Evolutionary conservation across 2,888 invertebrate genomes (phyloP).

Genomic region (Lithophane socia): DNA sequence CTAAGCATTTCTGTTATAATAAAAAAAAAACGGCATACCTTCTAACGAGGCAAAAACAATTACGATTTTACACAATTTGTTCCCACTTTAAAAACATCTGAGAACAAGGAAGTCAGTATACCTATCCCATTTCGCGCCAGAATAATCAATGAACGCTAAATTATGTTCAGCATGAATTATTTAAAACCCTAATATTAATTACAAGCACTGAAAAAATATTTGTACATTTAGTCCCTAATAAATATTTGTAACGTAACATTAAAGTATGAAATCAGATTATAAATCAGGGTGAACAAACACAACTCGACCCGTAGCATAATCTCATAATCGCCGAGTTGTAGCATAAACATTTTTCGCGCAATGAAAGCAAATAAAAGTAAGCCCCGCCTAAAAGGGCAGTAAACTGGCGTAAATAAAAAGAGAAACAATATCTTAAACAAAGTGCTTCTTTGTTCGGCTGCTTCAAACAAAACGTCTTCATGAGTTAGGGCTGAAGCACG

Average conservation of each 20-base stretch:
- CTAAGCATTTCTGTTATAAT: too few relatives aligned
- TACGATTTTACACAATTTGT: background rate
- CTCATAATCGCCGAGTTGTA: conserved; percentile 49
- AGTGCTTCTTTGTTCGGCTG: conserved; percentile 61
- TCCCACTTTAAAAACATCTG: background rate
- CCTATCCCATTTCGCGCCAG: too few relatives aligned
- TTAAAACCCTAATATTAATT: conserved; percentile 13
- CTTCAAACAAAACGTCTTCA: conserved; percentile 64
- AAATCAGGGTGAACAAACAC: conserved; percentile 45
- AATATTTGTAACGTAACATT: conserved; percentile 29
- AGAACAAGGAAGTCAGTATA: background rate
- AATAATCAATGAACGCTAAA: background rate
- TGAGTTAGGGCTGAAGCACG: conserved; percentile 44
- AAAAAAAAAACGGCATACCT: too few relatives aligned
- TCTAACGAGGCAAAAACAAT: too few relatives aligned
- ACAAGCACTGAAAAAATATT: background rate
- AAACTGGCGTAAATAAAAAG: conserved; percentile 54
- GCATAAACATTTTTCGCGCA: conserved; percentile 40
- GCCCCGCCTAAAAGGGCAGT: conserved; percentile 19
- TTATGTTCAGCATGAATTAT: conserved; percentile 5
- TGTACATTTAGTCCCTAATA: conserved; percentile 19
- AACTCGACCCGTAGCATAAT: conserved; percentile 36
- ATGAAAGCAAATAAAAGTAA: conserved; percentile 49
- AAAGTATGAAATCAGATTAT: conserved; percentile 42
- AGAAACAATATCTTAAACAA: conserved; percentile 61